Percentiles rank a stretch among this genome's conserved stretches.
phyloP scores from a whole-genome alignment of 2,888 invertebrate genomes.

The Polymixis flavicincta region DNA sequence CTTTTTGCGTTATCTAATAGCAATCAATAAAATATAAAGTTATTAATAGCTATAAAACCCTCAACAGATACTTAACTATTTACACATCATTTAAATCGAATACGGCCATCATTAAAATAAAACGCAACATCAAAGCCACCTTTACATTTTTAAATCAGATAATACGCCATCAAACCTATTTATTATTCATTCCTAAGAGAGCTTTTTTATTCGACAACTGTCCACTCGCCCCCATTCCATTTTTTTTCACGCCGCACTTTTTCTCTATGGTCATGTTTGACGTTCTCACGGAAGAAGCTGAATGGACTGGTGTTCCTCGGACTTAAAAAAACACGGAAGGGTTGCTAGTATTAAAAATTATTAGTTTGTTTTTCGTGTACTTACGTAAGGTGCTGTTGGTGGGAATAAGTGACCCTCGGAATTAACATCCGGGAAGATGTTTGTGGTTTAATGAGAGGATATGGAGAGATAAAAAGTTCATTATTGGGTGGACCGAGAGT shows the following conservation, averaged over 20 bases:
- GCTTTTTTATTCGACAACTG: conserved; percentile 85
- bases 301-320: conserved; percentile 80
- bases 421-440: conserved; percentile 89
- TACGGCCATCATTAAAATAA: conserved; percentile 57
- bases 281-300: conserved; percentile 89
- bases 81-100: conserved; percentile 54
- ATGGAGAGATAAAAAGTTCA: conserved; percentile 81
- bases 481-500: conserved; percentile 79
- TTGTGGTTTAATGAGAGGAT: conserved; percentile 83
- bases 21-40: conserved; percentile 27
- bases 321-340: conserved; percentile 87
- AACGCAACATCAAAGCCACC: conserved; percentile 68
- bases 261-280: conserved; percentile 86
- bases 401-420: conserved; percentile 88
- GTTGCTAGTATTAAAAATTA: conserved; percentile 87
- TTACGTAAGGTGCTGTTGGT: conserved; percentile 85
- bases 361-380: conserved; percentile 84
- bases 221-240: conserved; percentile 85
- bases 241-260: conserved; percentile 81
- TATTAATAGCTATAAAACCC: conserved; percentile 44
- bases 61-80: conserved; percentile 53
- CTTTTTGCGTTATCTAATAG: background rate
- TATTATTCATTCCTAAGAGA: conserved; percentile 82
- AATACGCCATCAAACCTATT: conserved; percentile 77
- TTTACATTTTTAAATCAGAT: conserved; percentile 80